Evolutionary conservation across 2,113 vertebrate species (phyloP), one percentile per base, ranked within the genome.

Genomic region (Callithrix jacchus): DNA sequence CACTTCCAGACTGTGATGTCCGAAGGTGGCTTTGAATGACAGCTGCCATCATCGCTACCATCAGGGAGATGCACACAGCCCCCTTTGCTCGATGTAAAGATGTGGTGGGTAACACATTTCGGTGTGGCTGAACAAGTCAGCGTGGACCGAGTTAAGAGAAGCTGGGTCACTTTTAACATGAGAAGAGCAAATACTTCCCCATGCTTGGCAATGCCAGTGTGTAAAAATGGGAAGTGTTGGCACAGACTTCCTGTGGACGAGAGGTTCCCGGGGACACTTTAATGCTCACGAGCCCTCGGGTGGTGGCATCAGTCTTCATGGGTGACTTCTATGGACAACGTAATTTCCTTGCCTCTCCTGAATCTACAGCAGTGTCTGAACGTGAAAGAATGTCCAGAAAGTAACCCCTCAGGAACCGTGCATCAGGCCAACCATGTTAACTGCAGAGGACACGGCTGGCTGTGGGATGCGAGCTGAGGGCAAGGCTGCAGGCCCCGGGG

Each of bases 1-100:
- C 35, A 6, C 35, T 73, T 42, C 45, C 3, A 30, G 49, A 56
- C 40, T 0, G 20, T 0, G 49, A 64, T 3, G 0, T 32, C 70
- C 42, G 77, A 35, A 86, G 40, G 16, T 4, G 13, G 37, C 37
- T 14, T 16, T 25, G 21, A 10, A 20, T 27, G 52, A 16, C 21
- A 1, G 66, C 45, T 21, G 30, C 45, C 35, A 17, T 17, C 18
- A 20, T 5, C 6, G 0, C 81, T 17, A n/a, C 27, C 21, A 12
- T 47, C n/a, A 0, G 42, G 52, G 30, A 18, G 42, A 54, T 40
- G 1, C 6, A 3, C 84, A 14, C 61, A 21, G 40, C 18, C 8
- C 35, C 61, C 52, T 12, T 32, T 86, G 49, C 49, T 45, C 5
- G 3, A 16, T 27, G 68, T 47, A 23, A 40, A 83, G 40, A 30